Base-by-base conservation (phyloP, 1,140 invertebrate genomes). In the Megalopta genalis region DNA sequence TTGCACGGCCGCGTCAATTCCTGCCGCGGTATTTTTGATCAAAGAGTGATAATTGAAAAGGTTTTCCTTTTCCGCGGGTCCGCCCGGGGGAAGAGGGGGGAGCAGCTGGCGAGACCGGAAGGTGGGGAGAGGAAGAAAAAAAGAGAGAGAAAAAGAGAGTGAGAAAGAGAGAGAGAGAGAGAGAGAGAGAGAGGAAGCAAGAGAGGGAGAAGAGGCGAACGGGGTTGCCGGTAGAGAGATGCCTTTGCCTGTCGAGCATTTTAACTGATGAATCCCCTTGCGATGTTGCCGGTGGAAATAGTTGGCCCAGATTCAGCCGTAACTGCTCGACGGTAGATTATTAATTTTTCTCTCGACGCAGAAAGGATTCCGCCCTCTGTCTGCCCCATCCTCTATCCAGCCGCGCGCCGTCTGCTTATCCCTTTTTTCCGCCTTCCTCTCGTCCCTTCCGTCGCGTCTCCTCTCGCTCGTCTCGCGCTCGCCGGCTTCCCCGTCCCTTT, bases 261-360 rank as follows among this genome's bases (percentile, higher is more conserved):
- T 79, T 82, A 85, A 86, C 80, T 85, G 83, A 86, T 86, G 83
- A 86, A 85, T 86, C 83, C 80, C 71, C 74, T 60, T 72, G 80
- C 76, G 67, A 85, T 82, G 83, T 85, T 85, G 81, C 81, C 80
- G 75, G 63, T 72, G 67, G 76, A 86, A 86, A 85, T 86, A 85
- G 84, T 86, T 86, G 84, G 84, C 84, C 80, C 84, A 85, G 83
- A 85, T 86, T 86, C 83, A 86, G 63, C 71, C 62, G 67, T 60
- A 70, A 72, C 75, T 76, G 80, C 76, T 85, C 75, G 42, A 76
- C 80, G 72, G 71, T 82, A 78, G 84, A 86, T 86, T 86, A 86
- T 86, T 86, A 82, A 86, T 85, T 86, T 86, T 86, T 82, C 84
- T 86, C 80, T 76, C 68, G 66, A 32, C 68, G 71, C 74, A 85